Conservation (phyloP, 2,797 vertebrate genomes). For the Pelochelys cantorii region DNA sequence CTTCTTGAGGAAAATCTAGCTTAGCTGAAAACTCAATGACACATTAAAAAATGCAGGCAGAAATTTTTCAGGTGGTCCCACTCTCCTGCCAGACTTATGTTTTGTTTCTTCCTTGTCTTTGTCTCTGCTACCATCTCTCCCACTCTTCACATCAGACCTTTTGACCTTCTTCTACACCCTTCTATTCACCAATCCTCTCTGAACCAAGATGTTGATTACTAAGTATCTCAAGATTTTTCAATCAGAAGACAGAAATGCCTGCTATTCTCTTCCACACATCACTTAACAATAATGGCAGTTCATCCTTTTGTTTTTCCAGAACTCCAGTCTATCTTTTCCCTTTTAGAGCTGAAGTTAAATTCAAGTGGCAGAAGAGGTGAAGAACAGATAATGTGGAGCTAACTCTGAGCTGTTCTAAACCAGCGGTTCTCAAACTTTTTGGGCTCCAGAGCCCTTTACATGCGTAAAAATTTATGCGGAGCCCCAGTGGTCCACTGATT, state of each 20-base stretch:
- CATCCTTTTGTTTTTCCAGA: not conserved
- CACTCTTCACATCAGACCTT: not conserved
- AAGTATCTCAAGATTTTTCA: not conserved
- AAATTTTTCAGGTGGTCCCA: not conserved
- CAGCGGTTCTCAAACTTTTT: no score
- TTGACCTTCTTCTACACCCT: not conserved
- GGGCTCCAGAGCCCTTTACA: no score
- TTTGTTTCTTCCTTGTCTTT: not conserved
- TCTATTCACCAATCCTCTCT: not conserved
- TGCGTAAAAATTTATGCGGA: no score
- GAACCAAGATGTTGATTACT: not conserved
- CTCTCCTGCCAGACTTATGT: not conserved
- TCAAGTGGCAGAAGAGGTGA: not conserved
- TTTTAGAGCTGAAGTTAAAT: slow-evolving; percentile 9
- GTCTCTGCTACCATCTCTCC: not conserved
- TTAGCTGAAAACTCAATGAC: not conserved
- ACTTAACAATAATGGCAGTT: not conserved
- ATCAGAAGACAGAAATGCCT: not conserved
- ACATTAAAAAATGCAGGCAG: not conserved
- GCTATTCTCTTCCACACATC: not conserved
- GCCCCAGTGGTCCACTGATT: no score
- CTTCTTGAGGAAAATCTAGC: not conserved
- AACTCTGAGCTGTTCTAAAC: not conserved
- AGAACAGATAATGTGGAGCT: not conserved
- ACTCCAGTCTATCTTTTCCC: not conserved